These are phyloP conservation scores for Ypsolopha scabrella DNA, from an alignment of 2,888 invertebrate genomes.

Conservation along the genomic window DNA sequence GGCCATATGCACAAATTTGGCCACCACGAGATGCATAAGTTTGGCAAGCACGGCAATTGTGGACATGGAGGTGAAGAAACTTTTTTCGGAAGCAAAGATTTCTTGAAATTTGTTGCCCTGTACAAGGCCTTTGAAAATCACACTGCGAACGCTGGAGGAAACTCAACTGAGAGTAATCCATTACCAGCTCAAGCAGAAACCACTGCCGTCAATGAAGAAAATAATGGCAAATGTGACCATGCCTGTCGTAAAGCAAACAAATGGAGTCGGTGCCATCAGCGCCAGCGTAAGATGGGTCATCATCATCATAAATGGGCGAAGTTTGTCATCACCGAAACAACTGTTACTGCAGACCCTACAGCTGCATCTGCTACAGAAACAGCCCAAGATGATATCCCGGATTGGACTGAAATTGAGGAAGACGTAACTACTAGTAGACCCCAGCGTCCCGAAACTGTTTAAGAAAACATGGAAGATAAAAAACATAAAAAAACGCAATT, in stretches of 20 bases:
- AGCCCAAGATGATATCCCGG: too few relatives aligned
- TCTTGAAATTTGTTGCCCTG: background rate
- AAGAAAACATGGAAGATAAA: too few relatives aligned
- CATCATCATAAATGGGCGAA: too few relatives aligned
- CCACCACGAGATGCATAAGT: background rate
- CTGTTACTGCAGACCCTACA: too few relatives aligned
- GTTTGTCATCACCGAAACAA: too few relatives aligned
- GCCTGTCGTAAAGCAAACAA: background rate
- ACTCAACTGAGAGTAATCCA: background rate
- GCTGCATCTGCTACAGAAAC: too few relatives aligned
- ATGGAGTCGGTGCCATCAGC: background rate
- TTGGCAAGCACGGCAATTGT: conserved; percentile 12
- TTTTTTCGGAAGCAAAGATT: background rate
- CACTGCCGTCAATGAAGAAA: background rate
- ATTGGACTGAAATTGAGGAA: too few relatives aligned
- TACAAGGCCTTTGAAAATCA: background rate
- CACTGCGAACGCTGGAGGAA: background rate
- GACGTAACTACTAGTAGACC: too few relatives aligned
- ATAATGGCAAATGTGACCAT: background rate
- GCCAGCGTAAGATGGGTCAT: background rate
- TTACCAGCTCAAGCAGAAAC: background rate
- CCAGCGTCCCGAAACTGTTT: too few relatives aligned
- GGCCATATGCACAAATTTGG: background rate
- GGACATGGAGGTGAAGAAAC: conserved; percentile 15
- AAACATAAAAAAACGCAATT: too few relatives aligned